phyloP scores from a whole-genome alignment of 2,113 vertebrate species.

The Lanius collurio region DNA sequence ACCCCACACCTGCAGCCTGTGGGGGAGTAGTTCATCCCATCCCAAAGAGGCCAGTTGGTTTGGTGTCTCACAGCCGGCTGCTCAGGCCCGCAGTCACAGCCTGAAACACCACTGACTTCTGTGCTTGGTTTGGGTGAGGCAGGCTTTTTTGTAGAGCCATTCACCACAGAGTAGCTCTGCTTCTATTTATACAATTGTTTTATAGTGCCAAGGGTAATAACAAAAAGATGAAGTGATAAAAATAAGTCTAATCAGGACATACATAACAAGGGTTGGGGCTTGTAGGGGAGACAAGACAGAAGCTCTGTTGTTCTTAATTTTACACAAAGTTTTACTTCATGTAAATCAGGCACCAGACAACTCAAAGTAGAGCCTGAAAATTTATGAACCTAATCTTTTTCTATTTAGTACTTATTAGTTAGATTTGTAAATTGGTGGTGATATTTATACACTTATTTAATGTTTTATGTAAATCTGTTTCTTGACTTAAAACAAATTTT shows the following conservation, averaged over 20 bases:
- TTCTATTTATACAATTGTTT: background rate
- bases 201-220: background rate
- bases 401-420: background rate
- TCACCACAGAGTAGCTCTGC: background rate
- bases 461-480: background rate
- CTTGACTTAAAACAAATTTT: background rate
- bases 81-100: background rate
- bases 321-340: background rate
- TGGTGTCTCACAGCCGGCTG: background rate
- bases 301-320: background rate
- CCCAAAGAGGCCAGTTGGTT: background rate
- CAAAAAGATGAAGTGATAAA: background rate
- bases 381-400: background rate
- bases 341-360: background rate
- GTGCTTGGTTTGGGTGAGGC: background rate
- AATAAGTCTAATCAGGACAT: background rate
- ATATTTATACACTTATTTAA: background rate
- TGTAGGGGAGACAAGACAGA: background rate
- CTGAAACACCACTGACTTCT: background rate
- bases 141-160: background rate
- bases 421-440: background rate
- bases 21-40: background rate
- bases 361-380: background rate
- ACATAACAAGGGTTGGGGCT: background rate
- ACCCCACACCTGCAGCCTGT: background rate